phyloP scores from a whole-genome alignment of 2,888 invertebrate species.

The Stegophylla sp. region DNA sequence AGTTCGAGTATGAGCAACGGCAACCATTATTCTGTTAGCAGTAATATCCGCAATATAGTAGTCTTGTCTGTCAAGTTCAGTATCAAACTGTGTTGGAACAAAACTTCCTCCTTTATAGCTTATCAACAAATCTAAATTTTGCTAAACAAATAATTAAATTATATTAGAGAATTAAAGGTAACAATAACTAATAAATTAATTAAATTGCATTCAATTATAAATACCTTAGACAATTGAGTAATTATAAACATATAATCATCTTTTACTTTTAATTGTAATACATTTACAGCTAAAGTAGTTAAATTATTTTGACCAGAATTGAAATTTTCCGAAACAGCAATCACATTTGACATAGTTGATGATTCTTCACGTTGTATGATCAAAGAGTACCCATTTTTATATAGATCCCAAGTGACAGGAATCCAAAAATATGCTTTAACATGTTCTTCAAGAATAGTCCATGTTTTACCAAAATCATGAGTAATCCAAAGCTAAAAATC shows the following conservation, averaged over 20 bases:
- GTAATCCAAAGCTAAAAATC: constrained; percentile 77
- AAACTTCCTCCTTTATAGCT: constrained; percentile 78
- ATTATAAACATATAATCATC: constrained; percentile 87
- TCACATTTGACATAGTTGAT: constrained; percentile 69
- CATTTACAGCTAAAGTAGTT: constrained; percentile 38
- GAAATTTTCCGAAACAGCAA: constrained; percentile 65
- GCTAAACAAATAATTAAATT: constrained; percentile 62
- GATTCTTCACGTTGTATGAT: constrained; percentile 76
- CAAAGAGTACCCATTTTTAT: constrained; percentile 65
- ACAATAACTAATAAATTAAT: constrained; percentile 18
- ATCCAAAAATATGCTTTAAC: constrained; percentile 84
- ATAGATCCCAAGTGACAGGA: constrained; percentile 67
- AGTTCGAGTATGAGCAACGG: constrained; percentile 78
- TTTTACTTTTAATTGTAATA: constrained; percentile 79
- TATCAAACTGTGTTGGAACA: constrained; percentile 77
- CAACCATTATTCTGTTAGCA: constrained; percentile 79
- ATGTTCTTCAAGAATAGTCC: constrained; percentile 73
- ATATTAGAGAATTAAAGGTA: constrained; percentile 23
- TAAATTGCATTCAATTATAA: not conserved
- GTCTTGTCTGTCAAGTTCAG: constrained; percentile 71
- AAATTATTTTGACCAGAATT: constrained; percentile 37
- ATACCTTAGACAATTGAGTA: constrained; percentile 71
- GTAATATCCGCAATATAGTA: constrained; percentile 86
- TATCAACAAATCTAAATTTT: constrained; percentile 74
- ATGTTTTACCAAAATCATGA: constrained; percentile 76